Base-by-base conservation (phyloP, 2,888 invertebrate genomes). In the Seira musarum region DNA sequence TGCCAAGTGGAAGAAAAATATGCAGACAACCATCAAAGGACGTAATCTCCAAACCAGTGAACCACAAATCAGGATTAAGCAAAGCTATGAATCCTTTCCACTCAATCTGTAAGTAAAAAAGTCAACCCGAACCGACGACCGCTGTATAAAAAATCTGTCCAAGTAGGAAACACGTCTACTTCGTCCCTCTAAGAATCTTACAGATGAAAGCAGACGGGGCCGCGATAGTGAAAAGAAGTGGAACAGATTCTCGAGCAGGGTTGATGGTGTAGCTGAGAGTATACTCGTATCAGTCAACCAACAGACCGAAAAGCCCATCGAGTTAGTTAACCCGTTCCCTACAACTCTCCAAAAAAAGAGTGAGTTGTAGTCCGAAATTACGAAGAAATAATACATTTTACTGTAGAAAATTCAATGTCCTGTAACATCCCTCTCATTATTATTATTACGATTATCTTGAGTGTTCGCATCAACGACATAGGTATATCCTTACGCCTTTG, bases 31-130 rank as follows among this genome's bases (percentile, higher is more conserved):
- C 66, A 73, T 73, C 73, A 53, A 53, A 65, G 24, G 73, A 65
- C 73, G 73, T 73, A 73, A 73, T 73, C 73, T 73, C 66, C 22
- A 35, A 73, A 73, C 73, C 66, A 19, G 30, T 30, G 30, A 65
- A 66, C 73, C 73, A 73, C 73, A 73, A 73, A 73, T 73, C 73
- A 73, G 73, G 73, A 73, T 73, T 73, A 72, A 73, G 73, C 73
- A 65, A 30, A n/a, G n/a, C 57, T 68, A 57, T 24, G 57, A 66
- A 73, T 73, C 73, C 63, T 73, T 73, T 73, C 66, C 66, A 65
- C 66, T 73, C 73, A 73, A 73, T 73, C 73, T 73, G 73, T 25
- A 73, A 21, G 73, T 21, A 73, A 73, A n/a, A 30, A 73, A 73
- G 73, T 73, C 73, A 73, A 66, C 73, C 72, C 35, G 25, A 21